Evolutionary conservation across 1,140 invertebrate species (phyloP).

Genomic region (Schlechtendalia chinensis): DNA sequence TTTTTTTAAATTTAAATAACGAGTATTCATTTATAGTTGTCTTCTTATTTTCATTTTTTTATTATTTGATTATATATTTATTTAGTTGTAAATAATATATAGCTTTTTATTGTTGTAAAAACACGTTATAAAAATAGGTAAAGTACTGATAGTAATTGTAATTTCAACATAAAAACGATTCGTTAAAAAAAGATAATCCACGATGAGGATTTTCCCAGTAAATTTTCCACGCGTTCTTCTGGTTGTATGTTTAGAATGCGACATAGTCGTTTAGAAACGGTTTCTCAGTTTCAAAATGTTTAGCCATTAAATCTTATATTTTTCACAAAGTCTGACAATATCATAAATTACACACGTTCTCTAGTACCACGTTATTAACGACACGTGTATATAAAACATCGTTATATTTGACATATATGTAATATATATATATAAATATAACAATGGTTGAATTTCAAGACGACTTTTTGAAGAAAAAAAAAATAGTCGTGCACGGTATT

Average conservation of each 20-base stretch:
- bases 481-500: no score
- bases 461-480: not conserved
- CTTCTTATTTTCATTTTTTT: no score
- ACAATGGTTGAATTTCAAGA: not conserved
- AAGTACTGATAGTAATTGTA: no score
- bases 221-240: not conserved
- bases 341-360: not conserved
- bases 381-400: slow-evolving; percentile 3
- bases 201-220: not conserved
- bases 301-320: not conserved
- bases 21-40: no score
- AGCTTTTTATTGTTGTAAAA: no score
- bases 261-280: slow-evolving; percentile 4
- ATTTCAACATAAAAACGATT: slow-evolving; percentile 21
- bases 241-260: not conserved
- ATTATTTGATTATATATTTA: no score
- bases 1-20: no score
- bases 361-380: slow-evolving; percentile 6
- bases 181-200: not conserved
- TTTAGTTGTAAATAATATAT: no score
- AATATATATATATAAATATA: no score
- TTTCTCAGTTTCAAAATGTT: not conserved
- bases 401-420: not conserved
- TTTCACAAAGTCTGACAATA: not conserved
- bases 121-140: no score